A percentile compares a stretch with the other conserved stretches of the same genome.
phyloP scores from a whole-genome alignment of 2,113 vertebrate species.

The Pluvialis apricaria region DNA sequence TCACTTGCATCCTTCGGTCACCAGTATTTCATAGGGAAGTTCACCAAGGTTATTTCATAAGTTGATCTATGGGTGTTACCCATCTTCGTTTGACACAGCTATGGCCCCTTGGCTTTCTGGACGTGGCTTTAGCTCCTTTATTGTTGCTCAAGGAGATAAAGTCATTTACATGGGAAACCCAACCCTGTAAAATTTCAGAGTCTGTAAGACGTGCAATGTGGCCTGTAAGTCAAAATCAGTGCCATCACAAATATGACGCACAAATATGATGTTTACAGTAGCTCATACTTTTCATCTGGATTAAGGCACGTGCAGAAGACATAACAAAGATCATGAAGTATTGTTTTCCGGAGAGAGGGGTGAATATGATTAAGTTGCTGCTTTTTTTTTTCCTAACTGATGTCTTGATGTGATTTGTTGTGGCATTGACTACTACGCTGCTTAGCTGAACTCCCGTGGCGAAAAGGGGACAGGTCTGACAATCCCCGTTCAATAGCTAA shows the following conservation, averaged over 20 bases:
- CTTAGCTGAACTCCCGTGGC: background rate
- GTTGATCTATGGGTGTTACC: background rate
- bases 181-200: background rate
- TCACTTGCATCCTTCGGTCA: background rate
- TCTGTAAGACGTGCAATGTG: background rate
- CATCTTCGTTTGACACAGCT: background rate
- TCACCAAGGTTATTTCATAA: background rate
- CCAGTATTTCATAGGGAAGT: background rate
- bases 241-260: background rate
- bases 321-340: background rate
- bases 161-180: background rate
- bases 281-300: background rate
- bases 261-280: background rate
- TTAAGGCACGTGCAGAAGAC: background rate
- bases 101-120: background rate
- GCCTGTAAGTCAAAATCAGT: background rate
- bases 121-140: background rate
- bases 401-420: background rate
- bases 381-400: background rate
- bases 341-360: background rate
- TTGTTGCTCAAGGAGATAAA: rapidly evolving
- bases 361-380: background rate
- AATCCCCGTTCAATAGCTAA: background rate
- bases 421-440: background rate
- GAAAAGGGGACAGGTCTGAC: background rate